phyloP scores from a whole-genome alignment of 2,113 vertebrate genomes.

The Psilopogon haemacephalus region DNA sequence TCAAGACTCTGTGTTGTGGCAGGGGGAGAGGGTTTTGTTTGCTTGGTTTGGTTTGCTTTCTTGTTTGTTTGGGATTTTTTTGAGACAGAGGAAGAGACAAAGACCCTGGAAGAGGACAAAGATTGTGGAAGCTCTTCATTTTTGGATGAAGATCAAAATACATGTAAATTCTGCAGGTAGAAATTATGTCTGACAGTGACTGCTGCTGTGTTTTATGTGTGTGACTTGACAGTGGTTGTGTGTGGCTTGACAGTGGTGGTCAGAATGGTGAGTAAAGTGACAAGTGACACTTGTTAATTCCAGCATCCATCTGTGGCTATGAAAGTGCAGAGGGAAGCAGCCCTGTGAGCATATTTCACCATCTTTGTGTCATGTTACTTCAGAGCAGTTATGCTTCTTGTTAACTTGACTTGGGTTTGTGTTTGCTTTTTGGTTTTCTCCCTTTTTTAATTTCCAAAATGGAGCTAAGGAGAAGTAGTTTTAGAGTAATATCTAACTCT shows the following conservation, averaged over 20 bases:
- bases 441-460: background rate
- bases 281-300: background rate
- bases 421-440: background rate
- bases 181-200: background rate
- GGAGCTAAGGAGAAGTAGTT: background rate
- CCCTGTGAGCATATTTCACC: background rate
- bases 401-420: background rate
- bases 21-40: too few relatives aligned
- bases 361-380: background rate
- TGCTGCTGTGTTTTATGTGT: background rate
- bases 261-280: background rate
- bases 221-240: background rate
- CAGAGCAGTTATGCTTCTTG: background rate
- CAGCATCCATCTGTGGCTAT: background rate
- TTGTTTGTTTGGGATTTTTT: background rate
- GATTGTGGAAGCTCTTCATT: background rate
- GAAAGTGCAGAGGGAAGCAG: background rate
- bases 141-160: background rate
- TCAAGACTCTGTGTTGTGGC: background rate
- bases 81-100: background rate
- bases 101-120: background rate
- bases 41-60: too few relatives aligned
- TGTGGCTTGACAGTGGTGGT: background rate
- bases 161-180: background rate
- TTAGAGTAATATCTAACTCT: background rate